Evolutionary conservation across 2,113 vertebrate genomes (phyloP).

Genomic region (Oryzias curvinotus): DNA sequence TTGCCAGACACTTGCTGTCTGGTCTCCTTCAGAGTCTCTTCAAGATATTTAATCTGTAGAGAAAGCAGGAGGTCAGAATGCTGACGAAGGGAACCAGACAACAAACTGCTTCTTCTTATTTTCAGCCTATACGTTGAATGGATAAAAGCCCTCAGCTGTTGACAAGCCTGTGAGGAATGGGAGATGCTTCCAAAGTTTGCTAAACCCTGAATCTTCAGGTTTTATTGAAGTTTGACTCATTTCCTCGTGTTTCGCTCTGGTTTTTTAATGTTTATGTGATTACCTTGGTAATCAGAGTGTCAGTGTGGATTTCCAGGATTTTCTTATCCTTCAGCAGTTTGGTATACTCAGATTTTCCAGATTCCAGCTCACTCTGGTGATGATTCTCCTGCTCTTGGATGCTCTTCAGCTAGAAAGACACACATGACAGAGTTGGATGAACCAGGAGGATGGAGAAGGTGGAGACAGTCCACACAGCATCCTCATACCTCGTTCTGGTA

Average conservation of each 20-base stretch:
- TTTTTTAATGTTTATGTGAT: not conserved
- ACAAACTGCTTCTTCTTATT: not conserved
- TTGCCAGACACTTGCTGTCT: conserved; percentile 44
- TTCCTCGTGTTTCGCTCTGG: too few relatives aligned
- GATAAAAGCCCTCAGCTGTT: conserved; percentile 32
- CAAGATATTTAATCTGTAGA: conserved; percentile 68
- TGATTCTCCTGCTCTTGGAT: conserved; percentile 68
- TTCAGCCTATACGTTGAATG: not conserved
- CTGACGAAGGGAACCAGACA: too few relatives aligned
- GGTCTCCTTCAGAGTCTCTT: conserved; percentile 53
- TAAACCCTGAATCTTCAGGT: too few relatives aligned
- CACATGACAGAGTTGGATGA: not conserved
- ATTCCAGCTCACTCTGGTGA: conserved; percentile 61
- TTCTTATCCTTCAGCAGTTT: conserved; percentile 60
- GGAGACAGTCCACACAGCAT: not conserved
- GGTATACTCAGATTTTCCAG: conserved; percentile 53
- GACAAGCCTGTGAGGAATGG: conserved; percentile 7
- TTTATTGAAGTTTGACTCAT: too few relatives aligned
- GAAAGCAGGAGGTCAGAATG: not conserved
- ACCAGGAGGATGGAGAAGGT: too few relatives aligned
- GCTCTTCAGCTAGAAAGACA: conserved; percentile 67
- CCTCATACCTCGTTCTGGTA: conserved; percentile 71
- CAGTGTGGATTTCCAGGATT: conserved; percentile 66
- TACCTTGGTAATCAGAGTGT: conserved; percentile 65
- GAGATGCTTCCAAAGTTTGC: too few relatives aligned